Percentiles rank a stretch among this genome's conserved stretches.
phyloP scores from a whole-genome alignment of 2,797 vertebrate species.

The Dicrostonyx torquatus region DNA sequence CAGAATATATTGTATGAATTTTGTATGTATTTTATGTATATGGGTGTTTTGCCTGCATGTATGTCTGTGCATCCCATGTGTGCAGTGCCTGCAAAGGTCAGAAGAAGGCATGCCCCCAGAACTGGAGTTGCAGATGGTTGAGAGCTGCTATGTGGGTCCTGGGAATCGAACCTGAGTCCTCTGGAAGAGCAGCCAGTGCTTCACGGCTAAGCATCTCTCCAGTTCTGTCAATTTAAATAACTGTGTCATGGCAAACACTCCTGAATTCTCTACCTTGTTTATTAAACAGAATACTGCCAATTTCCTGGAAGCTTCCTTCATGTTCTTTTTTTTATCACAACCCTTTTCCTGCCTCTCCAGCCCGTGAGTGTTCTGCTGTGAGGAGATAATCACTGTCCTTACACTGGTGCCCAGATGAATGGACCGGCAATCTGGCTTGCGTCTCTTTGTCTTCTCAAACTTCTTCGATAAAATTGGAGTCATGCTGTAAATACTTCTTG shows the following conservation, averaged over 20 bases:
- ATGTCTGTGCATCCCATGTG: not conserved
- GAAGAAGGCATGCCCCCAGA: not conserved
- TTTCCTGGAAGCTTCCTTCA: not conserved
- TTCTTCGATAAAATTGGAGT: not conserved
- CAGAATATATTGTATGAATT: not conserved
- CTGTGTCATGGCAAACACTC: not conserved
- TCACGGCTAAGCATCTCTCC: not conserved
- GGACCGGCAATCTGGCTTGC: not conserved
- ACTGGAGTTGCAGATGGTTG: not conserved
- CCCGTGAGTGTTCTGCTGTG: not conserved
- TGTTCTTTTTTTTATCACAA: not conserved
- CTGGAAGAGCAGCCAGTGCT: not conserved
- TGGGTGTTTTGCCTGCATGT: not conserved
- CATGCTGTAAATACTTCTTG: not conserved
- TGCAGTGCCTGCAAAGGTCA: not conserved
- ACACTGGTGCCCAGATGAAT: no score
- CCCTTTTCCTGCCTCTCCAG: not conserved
- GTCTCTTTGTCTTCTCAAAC: not conserved
- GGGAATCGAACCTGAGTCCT: not conserved
- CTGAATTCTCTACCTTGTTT: not conserved
- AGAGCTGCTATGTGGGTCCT: not conserved
- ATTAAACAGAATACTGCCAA: not conserved
- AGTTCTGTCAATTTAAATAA: not conserved
- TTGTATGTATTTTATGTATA: not conserved
- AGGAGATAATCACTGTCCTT: no score